phyloP scores from a whole-genome alignment of 2,113 vertebrate genomes.

The Cinclus mexicanus region DNA sequence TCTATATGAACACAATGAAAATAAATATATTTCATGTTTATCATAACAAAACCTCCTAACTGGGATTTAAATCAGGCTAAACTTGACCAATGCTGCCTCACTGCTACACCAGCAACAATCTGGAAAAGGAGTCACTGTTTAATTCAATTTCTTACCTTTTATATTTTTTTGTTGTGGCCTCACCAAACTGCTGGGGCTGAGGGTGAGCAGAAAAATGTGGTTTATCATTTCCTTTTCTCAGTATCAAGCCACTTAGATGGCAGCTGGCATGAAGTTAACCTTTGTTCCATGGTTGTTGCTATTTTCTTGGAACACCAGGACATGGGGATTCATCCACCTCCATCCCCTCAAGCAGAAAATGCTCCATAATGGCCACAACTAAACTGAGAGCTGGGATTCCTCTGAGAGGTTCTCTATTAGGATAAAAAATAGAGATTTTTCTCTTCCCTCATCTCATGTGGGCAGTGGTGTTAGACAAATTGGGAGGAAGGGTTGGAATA shows the following conservation, averaged over 20 bases:
- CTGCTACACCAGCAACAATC: not conserved
- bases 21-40: not conserved
- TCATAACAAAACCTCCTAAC: not conserved
- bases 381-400: not conserved
- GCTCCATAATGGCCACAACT: not conserved
- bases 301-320: not conserved
- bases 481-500: not conserved
- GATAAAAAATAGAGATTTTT: not conserved
- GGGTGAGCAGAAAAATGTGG: not conserved
- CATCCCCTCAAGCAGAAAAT: not conserved
- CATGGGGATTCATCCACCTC: not conserved
- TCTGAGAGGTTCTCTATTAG: not conserved
- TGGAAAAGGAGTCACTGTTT: not conserved
- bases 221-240: not conserved
- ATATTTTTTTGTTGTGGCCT: not conserved
- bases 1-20: not conserved
- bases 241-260: not conserved
- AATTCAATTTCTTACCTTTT: constrained; percentile 9
- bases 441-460: not conserved
- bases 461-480: not conserved
- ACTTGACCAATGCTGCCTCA: not conserved
- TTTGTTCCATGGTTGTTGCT: constrained; percentile 32
- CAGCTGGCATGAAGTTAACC: constrained; percentile 12
- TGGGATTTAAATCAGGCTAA: not conserved
- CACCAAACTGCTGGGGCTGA: not conserved